Evolutionary conservation across 2,888 invertebrate species (phyloP), one percentile per base, ranked within the genome.

Genomic region (Drosophila birchii): DNA sequence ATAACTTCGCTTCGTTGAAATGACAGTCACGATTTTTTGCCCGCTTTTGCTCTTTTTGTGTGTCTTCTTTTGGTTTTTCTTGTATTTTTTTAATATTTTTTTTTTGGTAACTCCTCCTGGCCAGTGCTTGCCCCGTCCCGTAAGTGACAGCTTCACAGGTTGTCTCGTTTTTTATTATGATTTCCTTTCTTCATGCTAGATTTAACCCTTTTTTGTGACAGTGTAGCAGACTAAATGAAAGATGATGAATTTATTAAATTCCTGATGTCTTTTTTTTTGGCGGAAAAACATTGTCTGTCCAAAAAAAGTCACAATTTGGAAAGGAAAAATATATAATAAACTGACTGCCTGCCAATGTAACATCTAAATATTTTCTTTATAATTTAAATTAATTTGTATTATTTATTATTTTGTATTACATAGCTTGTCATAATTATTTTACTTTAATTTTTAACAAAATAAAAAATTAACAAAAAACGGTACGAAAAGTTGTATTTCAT

Each of bases 201-300:
- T 58, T 38, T 44, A 26, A 44, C 34, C 18, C 16, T 14, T 36
- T 26, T 39, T 51, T 26, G 41, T 29, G 29, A 23, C 63, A 38
- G 51, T 63, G 64, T 63, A 63, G 14, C 78, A 75, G 67, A 78
- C 86, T 88, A 84, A 88, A 87, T 87, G 82, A 84, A 84, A 74
- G 86, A 87, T 85, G 88, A 84, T 84, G 88, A 80, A 84, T 87
- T 84, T 84, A 84, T 87, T 84, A 84, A 84, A 87, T 84, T 87
- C 78, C 54, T 76, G 62, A 20, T 59, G 56, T 63, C 44, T 29
- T 16, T 41, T 16, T 16, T 6, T 26, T 26, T 26, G 26, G 26
- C 18, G 16, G 16, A 29, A 59, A 23, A 26, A 36, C 36, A 39
- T 55, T 66, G 39, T 47, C 55, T 39, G 23, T 41, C 29, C 18